phyloP scores from a whole-genome alignment of 2,888 invertebrate species.

The Epirrhoe tristata region DNA sequence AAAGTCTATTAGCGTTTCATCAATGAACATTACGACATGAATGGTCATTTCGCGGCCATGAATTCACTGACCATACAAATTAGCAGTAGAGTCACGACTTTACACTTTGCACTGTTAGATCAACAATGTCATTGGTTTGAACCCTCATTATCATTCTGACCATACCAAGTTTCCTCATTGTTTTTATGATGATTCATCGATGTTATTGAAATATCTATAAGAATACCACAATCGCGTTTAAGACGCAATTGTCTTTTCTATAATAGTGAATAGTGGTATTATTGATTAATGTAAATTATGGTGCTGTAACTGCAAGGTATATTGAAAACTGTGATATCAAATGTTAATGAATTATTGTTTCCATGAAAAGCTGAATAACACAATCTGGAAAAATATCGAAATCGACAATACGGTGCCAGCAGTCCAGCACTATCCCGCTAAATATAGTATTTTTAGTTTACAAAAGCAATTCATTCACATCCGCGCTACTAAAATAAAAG shows the following conservation, averaged over 20 bases:
- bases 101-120: slow-evolving; percentile 40
- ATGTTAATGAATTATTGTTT: not conserved
- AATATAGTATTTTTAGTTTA: slow-evolving; percentile 67
- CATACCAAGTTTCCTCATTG: slow-evolving; percentile 65
- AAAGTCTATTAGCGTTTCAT: slow-evolving; percentile 33
- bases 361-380: not conserved
- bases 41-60: slow-evolving; percentile 54
- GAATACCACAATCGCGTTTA: slow-evolving; percentile 1
- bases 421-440: slow-evolving; percentile 58
- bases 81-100: slow-evolving; percentile 26
- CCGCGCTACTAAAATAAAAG: slow-evolving; percentile 56
- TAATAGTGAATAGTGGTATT: slow-evolving; percentile 12
- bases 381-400: slow-evolving; percentile 37
- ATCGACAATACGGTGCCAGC: slow-evolving; percentile 39
- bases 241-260: slow-evolving; percentile 27
- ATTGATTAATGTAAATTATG: slow-evolving; percentile 24
- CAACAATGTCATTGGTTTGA: slow-evolving; percentile 39
- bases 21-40: slow-evolving; percentile 50
- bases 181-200: slow-evolving; percentile 63
- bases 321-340: slow-evolving; percentile 10
- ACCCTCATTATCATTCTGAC: slow-evolving; percentile 62
- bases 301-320: slow-evolving; percentile 10
- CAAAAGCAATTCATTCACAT: slow-evolving; percentile 63
- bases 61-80: slow-evolving; percentile 45
- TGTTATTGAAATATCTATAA: slow-evolving; percentile 36